These are phyloP conservation scores for Crossocerus cetratus DNA, from an alignment of 2,888 invertebrate genomes.

Conservation along the genomic window DNA sequence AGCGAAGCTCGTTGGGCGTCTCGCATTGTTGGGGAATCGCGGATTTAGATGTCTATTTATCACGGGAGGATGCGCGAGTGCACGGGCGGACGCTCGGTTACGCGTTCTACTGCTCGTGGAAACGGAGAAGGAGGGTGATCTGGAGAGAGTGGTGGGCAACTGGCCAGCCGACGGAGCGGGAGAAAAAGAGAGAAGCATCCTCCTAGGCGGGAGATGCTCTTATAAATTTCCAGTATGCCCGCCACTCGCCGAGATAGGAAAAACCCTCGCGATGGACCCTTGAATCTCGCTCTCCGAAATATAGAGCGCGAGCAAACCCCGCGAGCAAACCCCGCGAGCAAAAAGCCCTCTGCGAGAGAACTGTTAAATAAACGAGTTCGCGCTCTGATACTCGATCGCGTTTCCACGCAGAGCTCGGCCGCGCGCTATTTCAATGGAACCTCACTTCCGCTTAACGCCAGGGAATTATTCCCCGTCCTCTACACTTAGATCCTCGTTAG, in stretches of 20 bases:
- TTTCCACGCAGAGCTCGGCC: no score
- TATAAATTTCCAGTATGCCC: conserved; percentile 60
- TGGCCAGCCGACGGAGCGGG: conserved; percentile 58
- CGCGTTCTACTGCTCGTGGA: conserved; percentile 23
- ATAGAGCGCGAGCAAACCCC: no score
- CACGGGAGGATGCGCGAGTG: conserved; percentile 13
- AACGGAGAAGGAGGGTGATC: conserved; percentile 9
- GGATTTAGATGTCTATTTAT: conserved; percentile 48
- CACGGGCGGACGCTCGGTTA: conserved; percentile 10
- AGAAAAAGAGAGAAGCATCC: conserved; percentile 10
- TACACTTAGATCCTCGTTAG: background rate
- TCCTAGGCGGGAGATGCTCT: conserved; percentile 33
- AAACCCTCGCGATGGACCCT: conserved; percentile 12
- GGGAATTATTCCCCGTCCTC: background rate
- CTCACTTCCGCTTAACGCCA: no score
- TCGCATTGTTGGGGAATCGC: conserved; percentile 36
- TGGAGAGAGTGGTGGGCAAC: conserved; percentile 53
- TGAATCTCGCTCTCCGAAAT: no score
- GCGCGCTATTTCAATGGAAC: no score
- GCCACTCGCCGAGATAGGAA: conserved; percentile 13
- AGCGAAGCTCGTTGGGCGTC: conserved; percentile 20
- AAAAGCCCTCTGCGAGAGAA: no score
- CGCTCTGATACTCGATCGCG: no score
- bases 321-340: no score
- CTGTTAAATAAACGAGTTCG: no score